A percentile compares a stretch with the other conserved stretches of the same genome.
phyloP scores from a whole-genome alignment of 1,140 invertebrate genomes.

The Adelges cooleyi region DNA sequence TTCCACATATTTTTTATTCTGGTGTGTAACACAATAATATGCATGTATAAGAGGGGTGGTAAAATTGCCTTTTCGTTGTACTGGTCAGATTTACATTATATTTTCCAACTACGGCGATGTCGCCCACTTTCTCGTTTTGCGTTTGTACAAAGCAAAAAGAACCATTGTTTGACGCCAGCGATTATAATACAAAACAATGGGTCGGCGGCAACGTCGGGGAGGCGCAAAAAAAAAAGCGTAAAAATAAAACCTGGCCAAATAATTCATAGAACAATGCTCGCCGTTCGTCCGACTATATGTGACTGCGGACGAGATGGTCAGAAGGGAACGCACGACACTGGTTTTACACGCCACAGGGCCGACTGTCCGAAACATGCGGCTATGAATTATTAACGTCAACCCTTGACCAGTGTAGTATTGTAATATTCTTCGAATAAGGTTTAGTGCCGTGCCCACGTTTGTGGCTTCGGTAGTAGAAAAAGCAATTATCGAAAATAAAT shows the following conservation, averaged over 20 bases:
- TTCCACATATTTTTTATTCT: too few species aligned
- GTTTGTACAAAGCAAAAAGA: slow-evolving; percentile 20
- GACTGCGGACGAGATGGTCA: not conserved
- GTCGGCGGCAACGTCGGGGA: not conserved
- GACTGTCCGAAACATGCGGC: slow-evolving; percentile 11
- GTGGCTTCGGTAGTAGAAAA: too few species aligned
- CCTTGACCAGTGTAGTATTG: not conserved
- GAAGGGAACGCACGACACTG: not conserved
- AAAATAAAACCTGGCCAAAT: slow-evolving; percentile 22
- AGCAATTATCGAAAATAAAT: too few species aligned
- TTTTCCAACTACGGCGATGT: slow-evolving; percentile 5
- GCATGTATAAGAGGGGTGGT: not conserved
- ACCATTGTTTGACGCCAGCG: slow-evolving; percentile 16
- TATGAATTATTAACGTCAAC: slow-evolving; percentile 11
- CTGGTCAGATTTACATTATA: too few species aligned
- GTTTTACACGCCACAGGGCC: slow-evolving; percentile 2
- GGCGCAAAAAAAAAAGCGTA: slow-evolving; percentile 9
- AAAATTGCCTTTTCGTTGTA: slow-evolving; percentile 10
- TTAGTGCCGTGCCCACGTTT: too few species aligned
- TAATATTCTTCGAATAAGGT: too few species aligned
- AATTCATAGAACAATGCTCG: slow-evolving; percentile 23
- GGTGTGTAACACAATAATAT: too few species aligned
- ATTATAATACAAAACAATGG: slow-evolving; percentile 17
- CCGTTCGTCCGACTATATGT: not conserved
- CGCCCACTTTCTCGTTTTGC: slow-evolving; percentile 25